A percentile compares a stretch with the other conserved stretches of the same genome.
phyloP scores from a whole-genome alignment of 2,797 vertebrate species.

The Smutsia gigantea region DNA sequence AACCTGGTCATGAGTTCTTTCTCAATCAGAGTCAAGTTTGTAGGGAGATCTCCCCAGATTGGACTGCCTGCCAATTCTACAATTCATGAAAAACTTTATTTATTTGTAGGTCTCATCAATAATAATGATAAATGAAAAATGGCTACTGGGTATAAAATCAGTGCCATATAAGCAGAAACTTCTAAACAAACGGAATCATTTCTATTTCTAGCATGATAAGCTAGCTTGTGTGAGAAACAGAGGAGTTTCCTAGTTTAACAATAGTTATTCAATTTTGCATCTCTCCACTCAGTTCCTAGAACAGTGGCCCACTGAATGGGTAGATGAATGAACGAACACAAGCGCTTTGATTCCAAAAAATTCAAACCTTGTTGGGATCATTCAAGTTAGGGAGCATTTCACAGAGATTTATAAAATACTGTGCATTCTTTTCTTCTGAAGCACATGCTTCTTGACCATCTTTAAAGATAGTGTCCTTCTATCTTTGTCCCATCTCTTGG shows the following conservation, averaged over 20 bases:
- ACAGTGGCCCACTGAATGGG: background rate
- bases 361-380: background rate
- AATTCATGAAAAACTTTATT: slow-evolving; percentile 79
- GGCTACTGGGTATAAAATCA: slow-evolving; percentile 49
- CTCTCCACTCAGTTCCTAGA: background rate
- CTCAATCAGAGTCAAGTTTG: too few relatives aligned
- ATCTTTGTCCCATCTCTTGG: background rate
- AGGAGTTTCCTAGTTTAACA: background rate
- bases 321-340: background rate
- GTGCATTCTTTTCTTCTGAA: background rate
- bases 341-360: background rate
- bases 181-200: slow-evolving; percentile 43
- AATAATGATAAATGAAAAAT: slow-evolving; percentile 70
- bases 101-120: slow-evolving; percentile 66
- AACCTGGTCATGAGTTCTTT: too few relatives aligned
- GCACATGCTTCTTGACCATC: background rate
- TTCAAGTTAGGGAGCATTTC: background rate
- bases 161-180: slow-evolving; percentile 41
- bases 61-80: background rate
- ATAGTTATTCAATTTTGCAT: background rate
- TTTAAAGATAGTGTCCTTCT: background rate
- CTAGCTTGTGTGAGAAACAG: background rate
- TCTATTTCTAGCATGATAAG: background rate
- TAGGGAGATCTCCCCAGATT: too few relatives aligned
- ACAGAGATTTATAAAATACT: background rate